A percentile compares a stretch with the other conserved stretches of the same genome.
Conservation (phyloP, 2,113 vertebrate species). For the Laticauda laticaudata region DNA sequence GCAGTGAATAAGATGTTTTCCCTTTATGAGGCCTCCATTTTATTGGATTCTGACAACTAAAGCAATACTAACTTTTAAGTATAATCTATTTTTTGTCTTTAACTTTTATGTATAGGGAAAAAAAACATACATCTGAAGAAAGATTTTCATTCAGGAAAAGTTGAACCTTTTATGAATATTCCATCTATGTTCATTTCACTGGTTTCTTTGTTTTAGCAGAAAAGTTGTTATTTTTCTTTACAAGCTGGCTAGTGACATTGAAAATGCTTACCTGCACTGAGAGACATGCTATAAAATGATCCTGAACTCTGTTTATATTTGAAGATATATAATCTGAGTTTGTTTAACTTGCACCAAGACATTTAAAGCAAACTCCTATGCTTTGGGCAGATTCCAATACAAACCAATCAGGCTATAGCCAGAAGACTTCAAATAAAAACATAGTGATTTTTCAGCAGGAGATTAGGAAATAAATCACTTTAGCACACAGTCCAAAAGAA, state of each 20-base stretch:
- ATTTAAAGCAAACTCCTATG: background rate
- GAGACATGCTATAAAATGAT: background rate
- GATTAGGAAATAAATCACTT: background rate
- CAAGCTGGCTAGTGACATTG: background rate
- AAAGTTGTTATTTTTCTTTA: conserved; percentile 24
- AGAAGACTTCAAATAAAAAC: background rate
- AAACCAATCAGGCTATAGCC: conserved; percentile 2
- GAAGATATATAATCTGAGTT: conserved; percentile 11
- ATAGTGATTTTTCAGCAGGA: background rate
- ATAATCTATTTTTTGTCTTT: background rate
- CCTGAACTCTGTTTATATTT: background rate
- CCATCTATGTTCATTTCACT: conserved; percentile 1
- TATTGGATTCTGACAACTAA: conserved; percentile 13
- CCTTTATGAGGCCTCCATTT: background rate
- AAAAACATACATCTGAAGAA: background rate
- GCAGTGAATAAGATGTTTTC: background rate
- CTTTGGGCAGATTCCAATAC: background rate
- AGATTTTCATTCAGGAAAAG: conserved; percentile 19
- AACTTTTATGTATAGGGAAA: conserved; percentile 9
- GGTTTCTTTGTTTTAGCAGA: conserved; percentile 25
- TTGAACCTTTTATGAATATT: conserved; percentile 23
- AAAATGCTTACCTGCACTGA: background rate
- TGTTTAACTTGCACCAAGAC: conserved; percentile 3
- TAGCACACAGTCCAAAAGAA: background rate
- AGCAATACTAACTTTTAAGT: background rate